Conservation (phyloP, 1,140 invertebrate species). For the Calosoma granatense region DNA sequence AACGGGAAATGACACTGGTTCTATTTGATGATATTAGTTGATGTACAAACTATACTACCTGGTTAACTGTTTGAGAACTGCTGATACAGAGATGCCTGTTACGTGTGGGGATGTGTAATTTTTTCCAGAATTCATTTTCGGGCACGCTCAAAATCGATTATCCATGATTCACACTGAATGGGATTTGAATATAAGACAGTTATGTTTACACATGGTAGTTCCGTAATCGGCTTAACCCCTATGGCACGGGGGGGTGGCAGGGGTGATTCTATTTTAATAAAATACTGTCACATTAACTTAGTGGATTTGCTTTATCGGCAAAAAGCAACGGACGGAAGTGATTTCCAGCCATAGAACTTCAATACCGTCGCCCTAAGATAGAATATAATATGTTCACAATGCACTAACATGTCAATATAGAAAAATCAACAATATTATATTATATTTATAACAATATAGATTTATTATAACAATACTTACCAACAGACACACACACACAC, state of each 20-base stretch:
- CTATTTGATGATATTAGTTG: background rate
- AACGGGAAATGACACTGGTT: background rate
- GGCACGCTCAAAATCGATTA: constrained; percentile 8
- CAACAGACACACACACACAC: background rate
- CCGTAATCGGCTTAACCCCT: constrained; percentile 5
- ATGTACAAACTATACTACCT: background rate
- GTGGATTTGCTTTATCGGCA: constrained; percentile 1
- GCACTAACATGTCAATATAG: background rate
- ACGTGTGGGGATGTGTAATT: constrained; percentile 6
- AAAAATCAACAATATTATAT: background rate
- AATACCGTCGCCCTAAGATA: background rate
- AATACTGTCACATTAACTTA: background rate
- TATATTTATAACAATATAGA: background rate
- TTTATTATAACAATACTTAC: background rate
- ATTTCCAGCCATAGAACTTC: background rate
- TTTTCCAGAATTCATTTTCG: constrained; percentile 6
- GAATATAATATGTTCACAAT: background rate
- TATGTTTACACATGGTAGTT: constrained; percentile 6
- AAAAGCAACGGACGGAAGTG: background rate
- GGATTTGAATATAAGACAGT: constrained; percentile 6
- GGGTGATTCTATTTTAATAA: constrained; percentile 1
- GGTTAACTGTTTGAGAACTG: background rate
- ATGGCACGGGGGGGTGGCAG: background rate
- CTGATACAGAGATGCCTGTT: background rate
- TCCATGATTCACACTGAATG: constrained; percentile 6